These are phyloP conservation scores for Acanthurus tractus DNA, from an alignment of 2,797 vertebrate genomes.

Conservation along the genomic window DNA sequence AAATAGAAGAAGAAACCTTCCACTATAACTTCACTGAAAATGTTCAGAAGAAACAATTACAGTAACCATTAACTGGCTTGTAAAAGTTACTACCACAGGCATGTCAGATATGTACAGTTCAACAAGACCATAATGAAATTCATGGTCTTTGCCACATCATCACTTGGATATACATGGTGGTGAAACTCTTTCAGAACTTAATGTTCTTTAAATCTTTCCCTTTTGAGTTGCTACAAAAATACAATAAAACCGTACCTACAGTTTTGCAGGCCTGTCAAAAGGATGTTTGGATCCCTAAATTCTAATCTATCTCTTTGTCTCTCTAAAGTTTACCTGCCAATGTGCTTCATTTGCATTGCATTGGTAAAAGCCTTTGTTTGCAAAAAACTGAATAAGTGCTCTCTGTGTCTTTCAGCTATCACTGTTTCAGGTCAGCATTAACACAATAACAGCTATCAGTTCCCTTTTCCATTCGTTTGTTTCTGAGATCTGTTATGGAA, in stretches of 20 bases:
- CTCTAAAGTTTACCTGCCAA: constrained; percentile 2
- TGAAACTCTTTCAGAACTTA: not conserved
- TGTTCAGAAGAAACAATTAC: not conserved
- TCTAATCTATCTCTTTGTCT: not conserved
- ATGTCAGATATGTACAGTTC: constrained; percentile 38
- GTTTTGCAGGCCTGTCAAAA: not conserved
- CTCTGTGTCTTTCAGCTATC: constrained; percentile 19
- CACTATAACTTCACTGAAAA: constrained; percentile 7
- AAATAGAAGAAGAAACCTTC: constrained; percentile 13
- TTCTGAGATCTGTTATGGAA: constrained; percentile 80
- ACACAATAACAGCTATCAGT: constrained; percentile 61
- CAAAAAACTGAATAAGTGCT: constrained; percentile 10
- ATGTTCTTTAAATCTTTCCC: not conserved
- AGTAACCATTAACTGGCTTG: constrained; percentile 17
- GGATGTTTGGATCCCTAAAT: not conserved
- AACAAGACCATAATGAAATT: constrained; percentile 27
- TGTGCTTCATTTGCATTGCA: constrained; percentile 33
- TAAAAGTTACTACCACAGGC: constrained; percentile 40
- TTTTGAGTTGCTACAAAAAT: not conserved
- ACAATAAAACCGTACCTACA: not conserved
- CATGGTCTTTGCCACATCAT: constrained; percentile 7
- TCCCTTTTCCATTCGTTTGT: constrained; percentile 74
- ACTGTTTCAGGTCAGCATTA: constrained; percentile 26
- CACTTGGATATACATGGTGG: not conserved
- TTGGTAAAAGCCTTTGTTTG: constrained; percentile 6